Percentiles rank a stretch among this genome's conserved stretches.
Evolutionary conservation across 2,797 vertebrate species (phyloP).

Genomic region (Limosa lapponica): DNA sequence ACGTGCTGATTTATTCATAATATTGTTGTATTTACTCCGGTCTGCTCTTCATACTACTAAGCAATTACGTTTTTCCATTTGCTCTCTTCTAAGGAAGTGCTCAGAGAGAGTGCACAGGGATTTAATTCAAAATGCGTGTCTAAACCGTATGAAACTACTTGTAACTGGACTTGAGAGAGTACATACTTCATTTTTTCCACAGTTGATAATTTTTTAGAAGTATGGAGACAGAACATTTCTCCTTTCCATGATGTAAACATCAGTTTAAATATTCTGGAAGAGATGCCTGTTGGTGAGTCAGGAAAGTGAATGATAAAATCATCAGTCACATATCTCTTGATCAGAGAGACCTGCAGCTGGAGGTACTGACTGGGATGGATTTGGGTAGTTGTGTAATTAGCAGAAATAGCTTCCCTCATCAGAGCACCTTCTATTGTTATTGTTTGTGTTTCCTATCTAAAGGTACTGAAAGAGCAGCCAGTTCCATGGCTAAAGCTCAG

Average conservation of each 20-base stretch:
- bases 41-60: not conserved
- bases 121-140: not conserved
- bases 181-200: not conserved
- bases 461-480: not conserved
- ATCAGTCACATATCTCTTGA: not conserved
- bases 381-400: not conserved
- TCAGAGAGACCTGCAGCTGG: not conserved
- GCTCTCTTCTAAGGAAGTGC: not conserved
- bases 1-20: not conserved
- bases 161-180: not conserved
- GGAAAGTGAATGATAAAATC: not conserved
- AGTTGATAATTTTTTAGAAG: not conserved
- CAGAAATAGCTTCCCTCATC: not conserved
- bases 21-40: not conserved
- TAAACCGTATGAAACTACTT: not conserved
- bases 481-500: not conserved
- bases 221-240: not conserved
- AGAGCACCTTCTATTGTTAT: not conserved
- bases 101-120: not conserved
- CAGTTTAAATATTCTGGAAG: not conserved
- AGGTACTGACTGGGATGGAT: not conserved
- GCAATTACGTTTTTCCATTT: constrained; percentile 15
- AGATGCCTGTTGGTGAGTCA: not conserved
- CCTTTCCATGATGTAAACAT: not conserved
- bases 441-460: not conserved